A percentile compares a stretch with the other conserved stretches of the same genome.
These are phyloP conservation scores for Archegozetes longisetosus DNA, from an alignment of 1,140 invertebrate species.

Conservation along the genomic window DNA sequence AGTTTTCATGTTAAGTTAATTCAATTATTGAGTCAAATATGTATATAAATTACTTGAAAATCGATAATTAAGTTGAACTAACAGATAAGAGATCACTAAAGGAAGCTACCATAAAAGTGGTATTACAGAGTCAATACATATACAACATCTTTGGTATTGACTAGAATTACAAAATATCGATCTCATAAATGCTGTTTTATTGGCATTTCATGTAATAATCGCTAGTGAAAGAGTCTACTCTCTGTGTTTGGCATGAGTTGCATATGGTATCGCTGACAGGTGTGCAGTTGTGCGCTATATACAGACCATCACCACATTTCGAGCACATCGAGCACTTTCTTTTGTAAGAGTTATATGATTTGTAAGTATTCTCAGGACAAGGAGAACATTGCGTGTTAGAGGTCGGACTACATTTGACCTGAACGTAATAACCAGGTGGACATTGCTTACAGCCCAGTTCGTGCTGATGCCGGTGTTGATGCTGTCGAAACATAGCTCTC, in stretches of 20 bases:
- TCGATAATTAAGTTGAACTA: too few relatives aligned
- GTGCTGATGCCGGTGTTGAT: conserved; percentile 10
- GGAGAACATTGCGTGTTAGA: conserved; percentile 25
- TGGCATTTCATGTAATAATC: conserved; percentile 18
- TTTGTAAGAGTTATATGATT: conserved; percentile 30
- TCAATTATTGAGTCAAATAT: too few relatives aligned
- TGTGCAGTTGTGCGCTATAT: conserved; percentile 34
- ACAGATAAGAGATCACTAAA: neutral
- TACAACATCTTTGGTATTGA: neutral
- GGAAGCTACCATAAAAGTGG: neutral
- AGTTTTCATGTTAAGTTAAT: too few relatives aligned
- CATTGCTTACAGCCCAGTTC: conserved; percentile 11
- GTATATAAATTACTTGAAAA: too few relatives aligned
- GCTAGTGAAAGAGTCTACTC: conserved; percentile 13
- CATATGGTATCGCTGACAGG: conserved; percentile 33
- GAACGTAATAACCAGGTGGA: conserved; percentile 15
- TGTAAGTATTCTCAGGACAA: conserved; percentile 31
- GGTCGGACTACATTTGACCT: conserved; percentile 3
- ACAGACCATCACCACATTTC: conserved; percentile 33
- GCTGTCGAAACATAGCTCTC: conserved; percentile 5
- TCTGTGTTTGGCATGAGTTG: conserved; percentile 31
- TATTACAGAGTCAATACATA: neutral
- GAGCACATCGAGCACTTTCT: conserved; percentile 36
- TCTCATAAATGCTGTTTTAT: neutral
- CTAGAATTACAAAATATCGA: neutral